phyloP scores from a whole-genome alignment of 1,140 invertebrate species.

The Capitella teleta region DNA sequence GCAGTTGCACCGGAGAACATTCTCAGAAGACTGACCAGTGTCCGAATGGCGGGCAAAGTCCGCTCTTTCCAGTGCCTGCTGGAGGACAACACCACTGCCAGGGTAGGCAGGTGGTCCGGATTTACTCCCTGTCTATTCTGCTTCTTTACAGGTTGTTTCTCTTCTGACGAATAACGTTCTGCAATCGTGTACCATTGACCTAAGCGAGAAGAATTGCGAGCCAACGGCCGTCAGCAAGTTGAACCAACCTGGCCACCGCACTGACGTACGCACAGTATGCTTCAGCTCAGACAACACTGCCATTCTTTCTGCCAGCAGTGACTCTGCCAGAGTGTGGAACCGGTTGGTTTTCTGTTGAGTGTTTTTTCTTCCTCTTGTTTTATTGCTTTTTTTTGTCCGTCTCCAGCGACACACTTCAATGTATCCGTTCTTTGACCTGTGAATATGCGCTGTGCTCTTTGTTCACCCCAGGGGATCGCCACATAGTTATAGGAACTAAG shows the following conservation, averaged over 20 bases:
- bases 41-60: slow-evolving; percentile 54
- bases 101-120: slow-evolving; percentile 39
- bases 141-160: slow-evolving; percentile 30
- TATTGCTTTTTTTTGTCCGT: slow-evolving; percentile 1
- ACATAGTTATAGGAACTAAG: slow-evolving; percentile 78
- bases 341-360: slow-evolving; percentile 54
- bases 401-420: slow-evolving; percentile 59
- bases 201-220: slow-evolving; percentile 44
- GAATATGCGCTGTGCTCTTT: slow-evolving; percentile 59
- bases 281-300: slow-evolving; percentile 70
- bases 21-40: slow-evolving; percentile 55
- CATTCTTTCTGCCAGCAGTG: slow-evolving; percentile 65
- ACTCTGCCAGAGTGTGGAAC: slow-evolving; percentile 89
- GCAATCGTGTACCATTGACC: slow-evolving; percentile 42
- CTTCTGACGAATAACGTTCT: slow-evolving; percentile 45
- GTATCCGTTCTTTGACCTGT: slow-evolving; percentile 64
- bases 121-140: background rate
- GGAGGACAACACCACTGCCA: slow-evolving; percentile 45
- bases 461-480: slow-evolving; percentile 84
- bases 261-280: slow-evolving; percentile 69
- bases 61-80: background rate
- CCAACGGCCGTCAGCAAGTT: slow-evolving; percentile 44
- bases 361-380: background rate
- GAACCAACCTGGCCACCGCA: slow-evolving; percentile 63
- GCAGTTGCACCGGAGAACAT: slow-evolving; percentile 51